Evolutionary conservation across 23 tunicate species (phyloP).

Genomic region (Botrylloides violaceus): DNA sequence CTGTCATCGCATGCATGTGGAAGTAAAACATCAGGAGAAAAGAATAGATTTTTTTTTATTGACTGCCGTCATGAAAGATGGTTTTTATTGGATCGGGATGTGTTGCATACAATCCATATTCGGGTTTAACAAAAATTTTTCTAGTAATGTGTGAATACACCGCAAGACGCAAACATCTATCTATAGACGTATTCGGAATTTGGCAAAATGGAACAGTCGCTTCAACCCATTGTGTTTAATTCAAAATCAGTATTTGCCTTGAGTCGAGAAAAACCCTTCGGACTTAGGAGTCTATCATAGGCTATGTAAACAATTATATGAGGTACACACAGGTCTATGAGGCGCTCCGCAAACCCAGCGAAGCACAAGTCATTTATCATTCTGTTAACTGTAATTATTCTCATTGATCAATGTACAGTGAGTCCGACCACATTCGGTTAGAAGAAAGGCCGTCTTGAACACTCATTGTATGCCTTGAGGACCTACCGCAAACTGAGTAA

Average conservation of each 20-base stretch:
- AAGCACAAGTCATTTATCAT: slow-evolving; percentile 11
- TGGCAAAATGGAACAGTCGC: too few relatives aligned
- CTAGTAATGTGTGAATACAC: too few relatives aligned
- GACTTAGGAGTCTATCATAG: slow-evolving; percentile 1
- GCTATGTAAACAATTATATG: slow-evolving; percentile 15
- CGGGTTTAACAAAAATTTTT: too few relatives aligned
- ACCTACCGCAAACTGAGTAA: neutral
- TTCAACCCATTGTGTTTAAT: neutral
- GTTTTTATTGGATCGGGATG: too few relatives aligned
- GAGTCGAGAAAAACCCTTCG: neutral
- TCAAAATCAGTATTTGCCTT: neutral
- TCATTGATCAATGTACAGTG: neutral
- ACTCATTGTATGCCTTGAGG: neutral
- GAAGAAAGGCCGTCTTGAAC: neutral
- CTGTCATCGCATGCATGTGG: too few relatives aligned
- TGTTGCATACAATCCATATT: too few relatives aligned
- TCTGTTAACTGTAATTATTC: slow-evolving; percentile 8
- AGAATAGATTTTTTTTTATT: too few relatives aligned
- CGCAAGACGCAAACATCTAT: too few relatives aligned
- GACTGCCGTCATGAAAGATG: too few relatives aligned
- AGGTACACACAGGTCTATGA: neutral
- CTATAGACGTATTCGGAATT: too few relatives aligned
- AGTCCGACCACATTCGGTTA: neutral
- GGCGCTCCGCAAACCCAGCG: slow-evolving; percentile 1
- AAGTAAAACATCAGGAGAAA: too few relatives aligned